Base-by-base conservation (phyloP, 2,113 vertebrate species). In the Oreocharis arfaki region DNA sequence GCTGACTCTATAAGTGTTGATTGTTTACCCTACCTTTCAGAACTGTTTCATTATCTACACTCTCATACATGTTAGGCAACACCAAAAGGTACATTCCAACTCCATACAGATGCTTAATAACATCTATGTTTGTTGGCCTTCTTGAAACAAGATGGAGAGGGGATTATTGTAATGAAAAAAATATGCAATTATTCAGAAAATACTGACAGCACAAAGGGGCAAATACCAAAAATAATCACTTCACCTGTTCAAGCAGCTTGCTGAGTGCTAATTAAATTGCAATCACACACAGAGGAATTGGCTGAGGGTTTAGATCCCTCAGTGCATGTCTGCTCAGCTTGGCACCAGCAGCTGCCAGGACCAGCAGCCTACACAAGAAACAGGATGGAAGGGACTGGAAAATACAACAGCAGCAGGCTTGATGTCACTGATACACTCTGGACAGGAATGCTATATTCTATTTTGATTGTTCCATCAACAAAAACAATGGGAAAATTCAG, bases 201-300 rank as follows among this genome's bases (percentile, higher is more conserved):
- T 71, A 86, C 9, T 69, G 86, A 67, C n/a, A 74, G 56, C 71
- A 84, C 23, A 55, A 94, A 77, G 42, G 28, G 47, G n/a, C 14
- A 67, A 91, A 78, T 55, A 78, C 13, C 74, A 78, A 52, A 65
- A 74, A 74, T 33, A 90, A 81, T 90, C 35, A 70, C 22, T 84
- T 69, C 71, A 90, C 60, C 64, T 86, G 19, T 55, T 67, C 44
- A 47, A 69, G 44, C 47, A 81, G 47, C 52, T 92, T 90, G 59
- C 84, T 89, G 60, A 35, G 64, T 68, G 55, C 47, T 86, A 92
- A 92, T 92, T 78, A 93, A 92, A 90, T 81, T 74, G 59, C 69
- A 75, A 55, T 74, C 55, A 78, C 64, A 80, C 33, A 37, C 63
- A 74, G 42, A 92, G n/a, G 68, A 87, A 30, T 41, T 87, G 86